A percentile compares a stretch with the other conserved stretches of the same genome.
These are phyloP conservation scores for Aleiodes sp. DNA, from an alignment of 1,140 invertebrate genomes.

Conservation along the genomic window DNA sequence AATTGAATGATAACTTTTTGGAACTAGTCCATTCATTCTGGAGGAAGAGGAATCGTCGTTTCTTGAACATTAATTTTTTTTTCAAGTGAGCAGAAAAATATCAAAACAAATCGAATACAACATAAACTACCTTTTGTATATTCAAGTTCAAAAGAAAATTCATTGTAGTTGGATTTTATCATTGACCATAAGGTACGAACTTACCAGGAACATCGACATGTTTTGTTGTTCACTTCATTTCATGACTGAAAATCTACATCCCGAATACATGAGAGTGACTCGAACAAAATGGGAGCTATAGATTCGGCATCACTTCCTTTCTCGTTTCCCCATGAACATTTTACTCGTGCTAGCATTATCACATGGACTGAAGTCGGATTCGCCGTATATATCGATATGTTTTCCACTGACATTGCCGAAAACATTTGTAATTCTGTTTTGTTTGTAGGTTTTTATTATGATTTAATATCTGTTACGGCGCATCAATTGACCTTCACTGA, in stretches of 20 bases:
- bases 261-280: background rate
- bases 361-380: too few species aligned
- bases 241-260: conserved; percentile 18
- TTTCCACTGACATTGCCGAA: conserved; percentile 2
- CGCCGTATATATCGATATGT: background rate
- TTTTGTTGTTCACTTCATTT: background rate
- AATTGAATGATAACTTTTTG: background rate
- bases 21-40: background rate
- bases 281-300: background rate
- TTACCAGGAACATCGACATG: background rate
- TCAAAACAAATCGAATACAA: too few species aligned
- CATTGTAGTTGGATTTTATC: background rate
- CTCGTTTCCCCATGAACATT: too few species aligned
- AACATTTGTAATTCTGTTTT: background rate
- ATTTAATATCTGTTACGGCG: too few species aligned
- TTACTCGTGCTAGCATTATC: too few species aligned
- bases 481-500: background rate
- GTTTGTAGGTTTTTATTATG: background rate
- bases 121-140: too few species aligned
- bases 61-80: too few species aligned
- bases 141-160: background rate
- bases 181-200: background rate
- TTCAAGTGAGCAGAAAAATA: too few species aligned
- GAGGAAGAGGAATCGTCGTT: too few species aligned
- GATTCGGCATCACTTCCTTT: background rate